These are phyloP conservation scores for Drosophila cracens DNA, from an alignment of 2,888 invertebrate species.

Conservation along the genomic window DNA sequence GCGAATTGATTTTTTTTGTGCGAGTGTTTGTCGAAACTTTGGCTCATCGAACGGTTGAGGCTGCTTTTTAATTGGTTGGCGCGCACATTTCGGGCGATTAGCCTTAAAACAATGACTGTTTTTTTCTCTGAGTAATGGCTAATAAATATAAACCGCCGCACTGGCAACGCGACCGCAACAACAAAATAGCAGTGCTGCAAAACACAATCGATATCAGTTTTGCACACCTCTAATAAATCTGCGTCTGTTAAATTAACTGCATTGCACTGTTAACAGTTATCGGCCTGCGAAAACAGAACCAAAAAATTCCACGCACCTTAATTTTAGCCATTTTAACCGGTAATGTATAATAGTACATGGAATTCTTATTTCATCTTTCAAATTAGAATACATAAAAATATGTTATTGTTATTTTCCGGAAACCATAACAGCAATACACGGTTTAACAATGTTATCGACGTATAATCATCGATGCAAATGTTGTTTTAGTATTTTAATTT, in stretches of 20 bases:
- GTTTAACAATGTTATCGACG: neutral
- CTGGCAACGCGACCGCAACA: conserved; percentile 45
- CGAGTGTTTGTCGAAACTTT: conserved; percentile 13
- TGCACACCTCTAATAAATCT: conserved; percentile 25
- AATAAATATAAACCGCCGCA: conserved; percentile 43
- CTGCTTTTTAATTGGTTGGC: conserved; percentile 33
- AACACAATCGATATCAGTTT: conserved; percentile 27
- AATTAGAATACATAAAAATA: neutral
- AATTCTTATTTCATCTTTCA: neutral
- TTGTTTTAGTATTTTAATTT: neutral
- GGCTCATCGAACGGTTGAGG: conserved; percentile 19
- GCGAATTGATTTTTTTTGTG: conserved; percentile 49
- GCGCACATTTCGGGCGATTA: conserved; percentile 44
- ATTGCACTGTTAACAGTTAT: conserved; percentile 19
- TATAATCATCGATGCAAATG: neutral
- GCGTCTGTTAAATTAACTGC: neutral
- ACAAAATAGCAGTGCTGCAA: conserved; percentile 32
- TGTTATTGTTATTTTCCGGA: neutral
- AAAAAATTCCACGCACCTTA: neutral
- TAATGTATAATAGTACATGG: neutral
- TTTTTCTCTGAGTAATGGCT: conserved; percentile 47
- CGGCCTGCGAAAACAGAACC: neutral
- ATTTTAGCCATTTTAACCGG: neutral
- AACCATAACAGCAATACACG: neutral
- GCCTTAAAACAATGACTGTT: conserved; percentile 46